Evolutionary conservation across 2,888 invertebrate genomes (phyloP), one percentile per base, ranked within the genome.

Genomic region (Choreutis nemorana): DNA sequence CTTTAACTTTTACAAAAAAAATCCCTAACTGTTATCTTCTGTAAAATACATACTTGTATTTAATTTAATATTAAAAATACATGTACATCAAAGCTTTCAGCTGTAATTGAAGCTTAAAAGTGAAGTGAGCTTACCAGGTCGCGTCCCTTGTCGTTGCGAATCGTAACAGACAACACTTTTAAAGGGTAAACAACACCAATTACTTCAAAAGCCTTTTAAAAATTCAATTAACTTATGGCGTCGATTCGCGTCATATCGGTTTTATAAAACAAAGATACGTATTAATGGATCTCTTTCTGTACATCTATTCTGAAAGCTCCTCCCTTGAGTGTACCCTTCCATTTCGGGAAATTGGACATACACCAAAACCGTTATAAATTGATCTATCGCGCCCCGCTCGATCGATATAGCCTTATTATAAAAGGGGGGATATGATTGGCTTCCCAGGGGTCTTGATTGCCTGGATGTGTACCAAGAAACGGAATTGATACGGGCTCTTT

Each of bases 251-350:
- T 72, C 71, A 66, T 66, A 67, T 59, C 50, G 57, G 62, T 66
- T 71, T 67, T 71, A 68, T 70, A 70, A 73, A 73, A 73, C 73
- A 73, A 75, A 73, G 72, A 73, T 70, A 64, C 59, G 72, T 71
- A 72, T 75, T 77, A 75, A 75, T 75, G 71, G 68, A 53, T 55
- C 65, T 67, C 71, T 70, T 73, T 73, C 66, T 55, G 55, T 64
- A 62, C 68, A 71, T 64, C 73, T 64, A 71, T 72, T 72, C 68
- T 71, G 67, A 66, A 57, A 59, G 71, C 57, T 44, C 36, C 58
- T 67, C 75, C 71, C 72, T 40, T 42, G 71, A 64, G 75, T 55
- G 58, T 59, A 67, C 66, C 72, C 68, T 72, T 70, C 73, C 73
- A 73, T 72, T 77, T 70, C 60, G 53, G 44, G 60, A 67, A 75